phyloP scores from a whole-genome alignment of 2,888 invertebrate species.

The Eupithecia pulchellata region DNA sequence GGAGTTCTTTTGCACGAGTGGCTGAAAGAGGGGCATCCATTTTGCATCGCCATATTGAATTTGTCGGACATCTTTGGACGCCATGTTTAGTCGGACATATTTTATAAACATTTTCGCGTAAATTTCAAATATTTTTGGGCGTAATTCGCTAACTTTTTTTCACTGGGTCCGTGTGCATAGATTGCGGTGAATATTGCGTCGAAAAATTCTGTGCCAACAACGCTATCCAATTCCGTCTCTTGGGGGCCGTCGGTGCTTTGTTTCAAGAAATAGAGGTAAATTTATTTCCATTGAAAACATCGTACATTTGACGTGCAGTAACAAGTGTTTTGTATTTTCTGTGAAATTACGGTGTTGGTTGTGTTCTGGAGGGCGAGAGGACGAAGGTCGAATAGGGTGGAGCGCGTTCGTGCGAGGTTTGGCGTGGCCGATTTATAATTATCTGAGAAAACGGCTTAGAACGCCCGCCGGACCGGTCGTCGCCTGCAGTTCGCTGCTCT shows the following conservation, averaged over 20 bases:
- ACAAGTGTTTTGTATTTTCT: conserved; percentile 81
- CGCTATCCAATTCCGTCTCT: conserved; percentile 78
- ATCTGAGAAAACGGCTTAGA: conserved; percentile 65
- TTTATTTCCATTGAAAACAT: conserved; percentile 77
- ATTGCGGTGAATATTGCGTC: conserved; percentile 68
- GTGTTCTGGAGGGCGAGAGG: conserved; percentile 53
- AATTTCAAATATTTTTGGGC: conserved; percentile 85
- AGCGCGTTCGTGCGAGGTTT: conserved; percentile 62
- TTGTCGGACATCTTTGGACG: conserved; percentile 88
- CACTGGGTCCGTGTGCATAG: conserved; percentile 74
- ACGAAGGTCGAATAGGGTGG: conserved; percentile 73
- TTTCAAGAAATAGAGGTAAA: conserved; percentile 84
- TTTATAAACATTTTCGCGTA: conserved; percentile 89
- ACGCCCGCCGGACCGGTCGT: conserved; percentile 67
- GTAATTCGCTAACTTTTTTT: conserved; percentile 82
- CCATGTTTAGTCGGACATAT: conserved; percentile 91
- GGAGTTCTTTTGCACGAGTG: conserved; percentile 60
- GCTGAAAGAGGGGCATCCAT: conserved; percentile 79
- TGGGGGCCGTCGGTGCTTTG: conserved; percentile 81
- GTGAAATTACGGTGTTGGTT: conserved; percentile 68
- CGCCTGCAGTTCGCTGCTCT: conserved; percentile 58
- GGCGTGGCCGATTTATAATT: conserved; percentile 78
- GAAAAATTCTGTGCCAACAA: conserved; percentile 78
- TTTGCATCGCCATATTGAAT: conserved; percentile 86
- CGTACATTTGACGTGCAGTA: conserved; percentile 80